Conservation (phyloP, 2,113 vertebrate genomes). For the Sylvilagus bachmani region DNA sequence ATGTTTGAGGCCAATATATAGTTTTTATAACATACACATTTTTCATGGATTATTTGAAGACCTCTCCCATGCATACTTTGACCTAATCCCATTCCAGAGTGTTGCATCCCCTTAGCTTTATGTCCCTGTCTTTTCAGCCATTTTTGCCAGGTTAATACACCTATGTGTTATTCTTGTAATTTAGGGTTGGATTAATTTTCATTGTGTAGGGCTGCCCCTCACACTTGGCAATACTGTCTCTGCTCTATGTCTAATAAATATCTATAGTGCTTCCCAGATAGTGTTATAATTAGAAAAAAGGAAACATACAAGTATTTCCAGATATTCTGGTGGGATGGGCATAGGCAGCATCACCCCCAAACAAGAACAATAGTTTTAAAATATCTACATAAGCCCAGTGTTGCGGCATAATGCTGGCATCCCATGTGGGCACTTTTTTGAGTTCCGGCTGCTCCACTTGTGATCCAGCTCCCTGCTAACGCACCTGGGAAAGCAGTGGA, state of each 20-base stretch:
- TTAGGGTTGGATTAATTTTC: neutral
- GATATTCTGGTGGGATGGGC: neutral
- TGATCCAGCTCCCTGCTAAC: no score
- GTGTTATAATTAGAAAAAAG: neutral
- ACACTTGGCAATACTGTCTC: neutral
- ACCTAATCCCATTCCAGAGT: no score
- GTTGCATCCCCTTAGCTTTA: no score
- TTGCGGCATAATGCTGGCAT: no score
- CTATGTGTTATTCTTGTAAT: neutral
- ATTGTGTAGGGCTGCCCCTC: neutral
- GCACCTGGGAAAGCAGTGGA: no score
- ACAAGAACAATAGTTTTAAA: neutral
- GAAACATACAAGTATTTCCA: neutral
- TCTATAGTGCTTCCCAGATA: neutral
- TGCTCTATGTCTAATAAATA: neutral
- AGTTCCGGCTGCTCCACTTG: no score
- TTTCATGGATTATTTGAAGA: no score
- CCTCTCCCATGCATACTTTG: no score
- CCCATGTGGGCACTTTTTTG: no score
- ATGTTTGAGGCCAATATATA: no score
- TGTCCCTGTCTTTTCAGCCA: neutral
- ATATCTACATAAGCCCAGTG: neutral
- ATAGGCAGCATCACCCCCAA: neutral
- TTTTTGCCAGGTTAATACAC: neutral
- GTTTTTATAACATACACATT: no score